A percentile compares a stretch with the other conserved stretches of the same genome.
Evolutionary conservation across 2,113 vertebrate genomes (phyloP).

Genomic region (Chaetodon trifascialis): DNA sequence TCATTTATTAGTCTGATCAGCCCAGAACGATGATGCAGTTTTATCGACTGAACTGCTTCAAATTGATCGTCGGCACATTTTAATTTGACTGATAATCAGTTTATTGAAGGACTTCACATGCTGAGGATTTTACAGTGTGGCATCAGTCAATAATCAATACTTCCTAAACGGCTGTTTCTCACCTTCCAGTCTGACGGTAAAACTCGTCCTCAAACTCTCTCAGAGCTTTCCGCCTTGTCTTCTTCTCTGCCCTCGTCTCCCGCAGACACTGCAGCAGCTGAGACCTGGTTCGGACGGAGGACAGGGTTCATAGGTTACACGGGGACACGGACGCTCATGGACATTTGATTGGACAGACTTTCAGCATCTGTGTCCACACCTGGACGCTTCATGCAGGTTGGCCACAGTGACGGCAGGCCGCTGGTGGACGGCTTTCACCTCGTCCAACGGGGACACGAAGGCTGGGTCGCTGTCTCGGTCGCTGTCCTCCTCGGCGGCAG

Average conservation of each 20-base stretch:
- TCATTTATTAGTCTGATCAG: too few relatives aligned
- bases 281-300: slow-evolving; percentile 79
- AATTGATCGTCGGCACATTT: too few relatives aligned
- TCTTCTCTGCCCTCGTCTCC: slow-evolving; percentile 93
- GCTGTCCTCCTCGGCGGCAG: slow-evolving; percentile 84
- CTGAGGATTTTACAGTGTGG: background rate
- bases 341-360: background rate
- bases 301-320: too few relatives aligned
- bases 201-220: slow-evolving; percentile 95
- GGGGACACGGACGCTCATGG: too few relatives aligned
- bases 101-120: too few relatives aligned
- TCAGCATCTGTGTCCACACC: slow-evolving; percentile 72
- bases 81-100: too few relatives aligned
- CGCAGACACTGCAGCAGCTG: slow-evolving; percentile 93
- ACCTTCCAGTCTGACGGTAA: slow-evolving; percentile 95
- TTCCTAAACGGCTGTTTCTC: slow-evolving; percentile 22
- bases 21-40: too few relatives aligned
- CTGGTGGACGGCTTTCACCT: slow-evolving; percentile 87
- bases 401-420: slow-evolving; percentile 88
- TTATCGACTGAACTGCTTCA: too few relatives aligned
- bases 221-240: slow-evolving; percentile 90
- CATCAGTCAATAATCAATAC: background rate
- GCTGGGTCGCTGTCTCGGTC: slow-evolving; percentile 87
- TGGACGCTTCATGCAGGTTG: slow-evolving; percentile 94
- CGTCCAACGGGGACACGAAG: slow-evolving; percentile 88